Conservation (phyloP, 2,888 invertebrate genomes). For the Yponomeuta malinellus region DNA sequence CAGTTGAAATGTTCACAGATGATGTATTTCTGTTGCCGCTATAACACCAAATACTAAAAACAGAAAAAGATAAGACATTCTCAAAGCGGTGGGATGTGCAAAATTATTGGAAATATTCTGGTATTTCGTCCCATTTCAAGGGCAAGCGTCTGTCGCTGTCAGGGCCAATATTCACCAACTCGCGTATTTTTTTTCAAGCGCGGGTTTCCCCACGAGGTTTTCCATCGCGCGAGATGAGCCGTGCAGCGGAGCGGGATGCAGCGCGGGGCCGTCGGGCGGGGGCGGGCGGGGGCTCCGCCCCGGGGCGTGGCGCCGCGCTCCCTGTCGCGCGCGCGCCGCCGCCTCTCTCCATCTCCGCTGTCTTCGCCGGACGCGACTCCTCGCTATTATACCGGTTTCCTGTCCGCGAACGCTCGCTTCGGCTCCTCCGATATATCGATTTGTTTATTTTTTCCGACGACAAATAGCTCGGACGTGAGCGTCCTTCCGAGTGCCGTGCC, state of each 20-base stretch:
- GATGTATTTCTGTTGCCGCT: too few species aligned
- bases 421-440: constrained; percentile 62
- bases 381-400: constrained; percentile 73
- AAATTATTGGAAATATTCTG: too few species aligned
- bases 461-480: constrained; percentile 39
- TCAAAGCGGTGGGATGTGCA: too few species aligned
- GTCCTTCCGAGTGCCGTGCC: constrained; percentile 13
- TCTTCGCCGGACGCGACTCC: constrained; percentile 42
- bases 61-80: too few species aligned
- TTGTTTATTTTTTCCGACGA: constrained; percentile 69
- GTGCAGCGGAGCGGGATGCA: constrained; percentile 19
- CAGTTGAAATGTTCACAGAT: too few species aligned
- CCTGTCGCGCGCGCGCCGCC: constrained; percentile 32
- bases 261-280: constrained; percentile 28
- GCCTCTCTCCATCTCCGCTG: constrained; percentile 29
- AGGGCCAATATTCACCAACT: too few species aligned
- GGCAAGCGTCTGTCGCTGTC: too few species aligned
- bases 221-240: neutral
- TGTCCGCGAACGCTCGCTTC: constrained; percentile 69
- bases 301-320: constrained; percentile 34
- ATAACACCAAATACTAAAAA: too few species aligned
- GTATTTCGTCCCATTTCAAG: too few species aligned
- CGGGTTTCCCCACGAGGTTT: neutral
- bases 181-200: too few species aligned
- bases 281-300: constrained; percentile 34